Conservation (phyloP, 2,113 vertebrate genomes). For the Gopherus flavomarginatus region DNA sequence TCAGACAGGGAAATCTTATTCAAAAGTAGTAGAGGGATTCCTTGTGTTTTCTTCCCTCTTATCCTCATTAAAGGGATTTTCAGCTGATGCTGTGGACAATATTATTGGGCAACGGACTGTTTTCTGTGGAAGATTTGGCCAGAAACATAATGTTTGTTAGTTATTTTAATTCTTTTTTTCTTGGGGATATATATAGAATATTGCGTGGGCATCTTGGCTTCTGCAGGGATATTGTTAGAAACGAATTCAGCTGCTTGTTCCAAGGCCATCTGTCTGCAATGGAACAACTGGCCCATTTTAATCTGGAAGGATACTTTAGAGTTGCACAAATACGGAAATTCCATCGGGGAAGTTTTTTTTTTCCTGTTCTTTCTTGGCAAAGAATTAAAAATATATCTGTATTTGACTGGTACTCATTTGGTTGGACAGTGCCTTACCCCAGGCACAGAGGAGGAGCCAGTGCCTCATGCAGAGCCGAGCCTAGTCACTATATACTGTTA, state of each 20-base stretch:
- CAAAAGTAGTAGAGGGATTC: background rate
- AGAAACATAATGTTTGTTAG: background rate
- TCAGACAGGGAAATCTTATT: background rate
- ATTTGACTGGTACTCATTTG: slow-evolving; percentile 46
- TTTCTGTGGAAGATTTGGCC: background rate
- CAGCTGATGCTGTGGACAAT: background rate
- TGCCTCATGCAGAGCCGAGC: background rate
- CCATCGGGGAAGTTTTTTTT: slow-evolving; percentile 39
- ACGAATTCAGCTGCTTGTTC: slow-evolving; percentile 38
- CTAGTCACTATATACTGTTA: background rate
- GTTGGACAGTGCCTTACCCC: slow-evolving; percentile 9
- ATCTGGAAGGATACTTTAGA: slow-evolving; percentile 40
- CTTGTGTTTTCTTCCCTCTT: background rate
- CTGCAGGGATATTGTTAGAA: slow-evolving; percentile 33
- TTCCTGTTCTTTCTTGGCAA: slow-evolving; percentile 12
- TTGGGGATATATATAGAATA: background rate
- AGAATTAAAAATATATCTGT: slow-evolving; percentile 36
- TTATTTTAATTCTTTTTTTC: background rate
- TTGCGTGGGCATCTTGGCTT: background rate
- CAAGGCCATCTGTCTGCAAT: slow-evolving; percentile 55
- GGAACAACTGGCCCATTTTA: slow-evolving; percentile 44
- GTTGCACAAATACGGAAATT: slow-evolving; percentile 36
- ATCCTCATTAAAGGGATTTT: background rate
- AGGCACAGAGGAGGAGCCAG: background rate
- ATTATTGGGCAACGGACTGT: rapidly evolving